A percentile compares a stretch with the other conserved stretches of the same genome.
Evolutionary conservation across 1,140 invertebrate species (phyloP).

Genomic region (Zaprionus kolodkinae): DNA sequence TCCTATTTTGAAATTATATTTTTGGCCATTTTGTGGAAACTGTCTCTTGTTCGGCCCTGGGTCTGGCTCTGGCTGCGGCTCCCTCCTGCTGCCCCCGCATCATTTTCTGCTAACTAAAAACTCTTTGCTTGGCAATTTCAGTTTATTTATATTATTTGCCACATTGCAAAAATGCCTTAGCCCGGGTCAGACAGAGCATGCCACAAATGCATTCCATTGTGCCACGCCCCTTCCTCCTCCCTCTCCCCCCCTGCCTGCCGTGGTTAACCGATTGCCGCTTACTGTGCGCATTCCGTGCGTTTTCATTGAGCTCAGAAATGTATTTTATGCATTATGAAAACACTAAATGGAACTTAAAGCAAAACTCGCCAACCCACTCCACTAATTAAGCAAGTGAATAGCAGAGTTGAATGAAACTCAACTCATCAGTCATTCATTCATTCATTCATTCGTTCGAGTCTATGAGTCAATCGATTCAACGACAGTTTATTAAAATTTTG

Average conservation of each 20-base stretch:
- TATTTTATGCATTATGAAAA: conserved; percentile 51
- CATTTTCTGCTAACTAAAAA: conserved; percentile 75
- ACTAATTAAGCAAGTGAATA: conserved; percentile 34
- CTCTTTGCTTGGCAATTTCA: conserved; percentile 76
- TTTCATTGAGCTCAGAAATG: conserved; percentile 41
- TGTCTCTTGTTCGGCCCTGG: conserved; percentile 40
- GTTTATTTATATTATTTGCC: conserved; percentile 81
- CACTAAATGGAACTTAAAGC: conserved; percentile 50
- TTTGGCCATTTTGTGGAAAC: conserved; percentile 70
- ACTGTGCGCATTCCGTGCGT: conserved; percentile 39
- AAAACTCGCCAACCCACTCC: neutral
- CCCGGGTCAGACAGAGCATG: conserved; percentile 37
- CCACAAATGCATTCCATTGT: conserved; percentile 68
- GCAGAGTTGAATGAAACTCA: conserved; percentile 9
- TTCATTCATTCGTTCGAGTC: neutral
- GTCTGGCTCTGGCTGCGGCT: neutral
- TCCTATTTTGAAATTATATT: conserved; percentile 79
- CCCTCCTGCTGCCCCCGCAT: conserved; percentile 26
- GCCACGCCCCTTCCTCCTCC: neutral
- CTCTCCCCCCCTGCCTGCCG: neutral
- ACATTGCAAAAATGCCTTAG: conserved; percentile 59
- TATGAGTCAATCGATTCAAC: conserved; percentile 1
- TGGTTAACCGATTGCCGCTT: conserved; percentile 17
- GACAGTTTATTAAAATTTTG: conserved; percentile 71
- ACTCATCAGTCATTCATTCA: conserved; percentile 18